Evolutionary conservation across 2,888 invertebrate species (phyloP), one percentile per base, ranked within the genome.

Genomic region (Nomada goodeniana): DNA sequence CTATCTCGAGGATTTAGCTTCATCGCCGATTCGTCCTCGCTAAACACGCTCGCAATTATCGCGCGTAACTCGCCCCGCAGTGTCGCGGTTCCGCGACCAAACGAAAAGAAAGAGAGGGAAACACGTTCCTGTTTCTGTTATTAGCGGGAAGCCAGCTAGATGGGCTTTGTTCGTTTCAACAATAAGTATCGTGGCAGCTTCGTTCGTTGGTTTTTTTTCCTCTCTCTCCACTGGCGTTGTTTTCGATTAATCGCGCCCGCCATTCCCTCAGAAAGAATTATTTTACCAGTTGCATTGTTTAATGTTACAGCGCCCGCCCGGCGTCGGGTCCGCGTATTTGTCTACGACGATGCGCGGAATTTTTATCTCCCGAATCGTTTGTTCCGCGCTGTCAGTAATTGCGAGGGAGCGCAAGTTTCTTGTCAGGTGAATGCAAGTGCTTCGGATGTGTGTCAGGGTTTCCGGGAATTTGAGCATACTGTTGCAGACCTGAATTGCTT

Each of bases 21-120:
- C 11, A 5, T 26, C 15, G 50, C 18, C 29, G 47, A 65, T 4
- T 50, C 64, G 29, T 18, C 23, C 18, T 11, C 15, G 67, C 23
- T 55, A 55, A 64, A 64, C 64, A n/a, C 50, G 36, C 42, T 20
- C 23, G 55, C 36, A 63, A 74, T 74, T 74, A 78, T 74, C 60
- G 15, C 18, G 44, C 26, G 44, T 57, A 57, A 44, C 65, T 67
- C 47, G 13, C 47, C 29, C 59, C 36, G 29, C 60, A 42, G 13
- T 61, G 47, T 29, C 68, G 64, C 29, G 29, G 61, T 61, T 67
- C 36, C 60, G 36, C 5, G n/a, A 50, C n/a, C 10, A 42, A 44
- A 18, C 53, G 57, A 4, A 26, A 29, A 44, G 59, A 68, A 52
- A 18, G 52, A 53, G n/a, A 53, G 53, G 26, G 15, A 11, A n/a